A percentile compares a stretch with the other conserved stretches of the same genome.
Conservation (phyloP, 2,113 vertebrate genomes). For the Equus quagga region DNA sequence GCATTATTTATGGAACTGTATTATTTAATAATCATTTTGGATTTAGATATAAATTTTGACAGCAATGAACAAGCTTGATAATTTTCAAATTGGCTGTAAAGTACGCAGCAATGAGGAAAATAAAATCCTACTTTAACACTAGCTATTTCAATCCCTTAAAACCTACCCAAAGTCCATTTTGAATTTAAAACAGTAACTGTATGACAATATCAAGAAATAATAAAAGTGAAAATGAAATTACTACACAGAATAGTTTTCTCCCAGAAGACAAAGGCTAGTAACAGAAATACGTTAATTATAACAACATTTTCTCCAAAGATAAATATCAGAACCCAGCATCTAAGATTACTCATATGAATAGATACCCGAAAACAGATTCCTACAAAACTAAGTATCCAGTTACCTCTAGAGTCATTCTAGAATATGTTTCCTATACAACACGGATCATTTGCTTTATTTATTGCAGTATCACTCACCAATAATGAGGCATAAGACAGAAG, state of each 20-base stretch:
- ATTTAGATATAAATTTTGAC: background rate
- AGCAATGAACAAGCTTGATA: background rate
- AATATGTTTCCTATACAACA: background rate
- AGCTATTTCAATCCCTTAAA: background rate
- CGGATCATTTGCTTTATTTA: background rate
- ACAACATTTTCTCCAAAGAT: slow-evolving; percentile 3
- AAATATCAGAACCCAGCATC: background rate
- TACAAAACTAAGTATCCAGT: background rate
- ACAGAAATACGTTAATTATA: background rate
- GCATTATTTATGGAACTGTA: background rate
- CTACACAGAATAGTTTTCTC: background rate
- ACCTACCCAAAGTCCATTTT: background rate
- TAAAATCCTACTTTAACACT: background rate
- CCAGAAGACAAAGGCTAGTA: background rate
- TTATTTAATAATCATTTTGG: background rate
- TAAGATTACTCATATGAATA: background rate
- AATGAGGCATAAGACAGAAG: background rate
- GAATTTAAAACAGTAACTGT: slow-evolving; percentile 35
- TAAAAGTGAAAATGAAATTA: slow-evolving; percentile 28
- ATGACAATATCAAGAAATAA: slow-evolving; percentile 37
- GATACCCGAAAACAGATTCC: background rate
- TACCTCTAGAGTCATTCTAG: background rate
- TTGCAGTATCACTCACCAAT: background rate
- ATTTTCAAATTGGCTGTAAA: slow-evolving; percentile 31
- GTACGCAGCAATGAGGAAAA: background rate